These are phyloP conservation scores for Oophaga pumilio DNA, from an alignment of 2,113 vertebrate species.

Conservation along the genomic window DNA sequence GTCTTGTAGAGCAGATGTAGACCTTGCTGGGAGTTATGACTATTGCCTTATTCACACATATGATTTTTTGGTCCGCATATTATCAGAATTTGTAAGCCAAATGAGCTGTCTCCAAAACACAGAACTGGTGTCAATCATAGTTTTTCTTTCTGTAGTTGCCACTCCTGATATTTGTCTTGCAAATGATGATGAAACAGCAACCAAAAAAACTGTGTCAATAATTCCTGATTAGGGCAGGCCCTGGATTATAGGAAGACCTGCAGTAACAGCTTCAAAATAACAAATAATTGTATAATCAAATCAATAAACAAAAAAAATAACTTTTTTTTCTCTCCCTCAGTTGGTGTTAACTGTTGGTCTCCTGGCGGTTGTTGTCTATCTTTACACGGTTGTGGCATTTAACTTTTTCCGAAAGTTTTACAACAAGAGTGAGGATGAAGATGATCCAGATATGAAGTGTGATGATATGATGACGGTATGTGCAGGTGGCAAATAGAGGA, in stretches of 20 bases:
- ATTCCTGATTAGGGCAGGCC: background rate
- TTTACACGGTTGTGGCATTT: slow-evolving; percentile 97
- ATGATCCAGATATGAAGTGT: slow-evolving; percentile 97
- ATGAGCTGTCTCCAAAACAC: too few species aligned
- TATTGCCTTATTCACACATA: too few species aligned
- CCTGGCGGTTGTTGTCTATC: slow-evolving; percentile 94
- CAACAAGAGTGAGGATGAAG: slow-evolving; percentile 95
- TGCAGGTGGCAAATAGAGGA: background rate
- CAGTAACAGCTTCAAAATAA: background rate
- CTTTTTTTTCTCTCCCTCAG: slow-evolving; percentile 65
- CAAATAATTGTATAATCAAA: background rate
- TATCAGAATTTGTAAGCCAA: too few species aligned
- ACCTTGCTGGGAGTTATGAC: background rate
- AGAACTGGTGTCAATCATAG: too few species aligned
- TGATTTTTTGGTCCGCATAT: too few species aligned
- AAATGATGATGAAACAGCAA: too few species aligned
- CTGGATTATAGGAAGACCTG: background rate
- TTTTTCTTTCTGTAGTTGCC: too few species aligned
- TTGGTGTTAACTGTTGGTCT: slow-evolving; percentile 93
- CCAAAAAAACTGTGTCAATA: too few species aligned
- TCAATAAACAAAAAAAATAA: background rate
- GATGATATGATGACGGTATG: slow-evolving; percentile 99
- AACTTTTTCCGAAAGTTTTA: slow-evolving; percentile 99
- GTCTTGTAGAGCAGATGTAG: background rate
- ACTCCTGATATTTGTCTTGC: too few species aligned